Percentiles rank a stretch among this genome's conserved stretches.
phyloP scores from a whole-genome alignment of 2,113 vertebrate genomes.

The Ptychochromis oligacanthus region DNA sequence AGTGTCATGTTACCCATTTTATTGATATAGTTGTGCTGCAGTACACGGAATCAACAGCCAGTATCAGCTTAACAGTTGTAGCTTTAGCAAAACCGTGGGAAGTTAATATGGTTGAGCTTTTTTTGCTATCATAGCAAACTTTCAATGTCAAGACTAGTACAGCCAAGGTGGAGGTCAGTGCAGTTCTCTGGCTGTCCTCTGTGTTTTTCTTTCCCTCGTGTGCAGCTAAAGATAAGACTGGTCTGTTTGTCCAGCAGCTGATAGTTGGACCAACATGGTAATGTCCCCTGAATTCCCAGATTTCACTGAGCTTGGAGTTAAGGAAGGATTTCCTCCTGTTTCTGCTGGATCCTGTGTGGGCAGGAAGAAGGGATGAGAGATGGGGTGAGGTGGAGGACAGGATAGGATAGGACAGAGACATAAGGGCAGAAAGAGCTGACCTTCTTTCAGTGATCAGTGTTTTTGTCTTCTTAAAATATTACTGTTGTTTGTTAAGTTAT shows the following conservation, averaged over 20 bases:
- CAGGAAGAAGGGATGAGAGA: conserved; percentile 76
- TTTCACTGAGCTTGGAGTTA: conserved; percentile 66
- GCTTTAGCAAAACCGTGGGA: background rate
- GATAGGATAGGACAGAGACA: conserved; percentile 32
- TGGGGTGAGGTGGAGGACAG: conserved; percentile 29
- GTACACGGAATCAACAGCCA: too few species aligned
- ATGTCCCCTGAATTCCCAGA: conserved; percentile 38
- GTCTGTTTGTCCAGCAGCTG: conserved; percentile 70
- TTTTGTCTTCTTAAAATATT: background rate
- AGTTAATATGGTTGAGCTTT: background rate
- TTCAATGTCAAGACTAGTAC: conserved; percentile 69
- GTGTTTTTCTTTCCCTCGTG: conserved; percentile 63
- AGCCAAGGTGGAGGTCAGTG: conserved; percentile 50
- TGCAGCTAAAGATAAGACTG: conserved; percentile 69
- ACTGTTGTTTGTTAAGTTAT: background rate
- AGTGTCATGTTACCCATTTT: conserved; percentile 1
- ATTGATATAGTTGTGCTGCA: conserved; percentile 24
- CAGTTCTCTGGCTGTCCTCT: conserved; percentile 24
- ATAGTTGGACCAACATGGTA: conserved; percentile 38
- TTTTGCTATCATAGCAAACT: conserved; percentile 30
- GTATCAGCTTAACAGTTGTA: background rate
- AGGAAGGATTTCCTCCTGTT: conserved; percentile 78
- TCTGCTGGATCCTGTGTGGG: conserved; percentile 76
- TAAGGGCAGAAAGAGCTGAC: conserved; percentile 4
- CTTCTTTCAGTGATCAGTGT: conserved; percentile 12